Percentiles rank a stretch among this genome's conserved stretches.
These are phyloP conservation scores for Polyommatus icarus DNA, from an alignment of 2,888 invertebrate species.

Conservation along the genomic window DNA sequence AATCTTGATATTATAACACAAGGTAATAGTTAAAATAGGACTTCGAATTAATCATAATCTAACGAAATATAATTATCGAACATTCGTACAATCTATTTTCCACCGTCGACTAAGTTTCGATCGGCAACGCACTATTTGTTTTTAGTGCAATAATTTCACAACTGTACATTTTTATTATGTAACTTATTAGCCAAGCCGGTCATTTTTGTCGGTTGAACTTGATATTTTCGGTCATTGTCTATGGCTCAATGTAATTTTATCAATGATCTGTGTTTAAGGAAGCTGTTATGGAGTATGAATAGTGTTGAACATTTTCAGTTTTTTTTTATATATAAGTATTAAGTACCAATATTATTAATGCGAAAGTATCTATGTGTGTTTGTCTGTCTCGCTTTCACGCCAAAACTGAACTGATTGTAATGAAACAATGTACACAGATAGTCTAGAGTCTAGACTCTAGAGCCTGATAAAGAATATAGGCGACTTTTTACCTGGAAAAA, in stretches of 20 bases:
- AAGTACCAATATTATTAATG: too few species aligned
- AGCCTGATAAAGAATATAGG: too few species aligned
- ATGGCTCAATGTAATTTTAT: neutral
- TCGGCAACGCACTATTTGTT: constrained; percentile 29
- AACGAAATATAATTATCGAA: neutral
- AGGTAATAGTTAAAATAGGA: too few species aligned
- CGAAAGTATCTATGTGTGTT: too few species aligned
- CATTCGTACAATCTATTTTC: constrained; percentile 7
- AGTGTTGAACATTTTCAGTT: neutral
- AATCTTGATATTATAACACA: too few species aligned
- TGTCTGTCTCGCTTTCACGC: too few species aligned
- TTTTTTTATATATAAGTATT: neutral
- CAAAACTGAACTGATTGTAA: too few species aligned
- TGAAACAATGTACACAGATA: too few species aligned
- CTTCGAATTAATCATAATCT: too few species aligned
- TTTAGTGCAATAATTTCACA: constrained; percentile 23
- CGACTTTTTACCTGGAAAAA: too few species aligned
- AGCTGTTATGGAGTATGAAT: neutral
- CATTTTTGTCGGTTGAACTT: constrained; percentile 6
- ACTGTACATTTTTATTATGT: constrained; percentile 14
- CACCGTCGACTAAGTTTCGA: constrained; percentile 12
- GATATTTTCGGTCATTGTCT: neutral
- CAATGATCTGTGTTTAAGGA: too few species aligned
- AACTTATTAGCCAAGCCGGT: constrained; percentile 16
- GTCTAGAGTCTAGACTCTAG: too few species aligned